Conservation (phyloP, 1,140 invertebrate species). For the Neuroterus valhalla region DNA sequence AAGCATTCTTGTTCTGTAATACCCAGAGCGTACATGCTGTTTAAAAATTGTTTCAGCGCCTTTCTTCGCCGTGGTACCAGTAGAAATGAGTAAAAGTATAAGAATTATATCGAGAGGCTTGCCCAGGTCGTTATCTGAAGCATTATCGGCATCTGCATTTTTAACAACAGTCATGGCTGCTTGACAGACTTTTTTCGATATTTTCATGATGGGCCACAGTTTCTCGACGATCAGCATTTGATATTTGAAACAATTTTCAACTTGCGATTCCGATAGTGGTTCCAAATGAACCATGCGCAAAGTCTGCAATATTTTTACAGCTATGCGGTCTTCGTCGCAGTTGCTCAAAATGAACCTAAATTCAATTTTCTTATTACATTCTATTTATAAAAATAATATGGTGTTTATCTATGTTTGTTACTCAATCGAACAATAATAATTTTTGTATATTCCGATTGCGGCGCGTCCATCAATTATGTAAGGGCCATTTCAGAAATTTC, state of each 20-base stretch:
- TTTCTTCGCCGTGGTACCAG: conserved; percentile 58
- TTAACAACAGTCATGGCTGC: conserved; percentile 57
- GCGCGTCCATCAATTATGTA: no score
- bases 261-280: conserved; percentile 57
- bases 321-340: conserved; percentile 48
- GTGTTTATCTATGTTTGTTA: background rate
- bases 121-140: conserved; percentile 33
- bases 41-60: conserved; percentile 57
- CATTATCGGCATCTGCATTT: conserved; percentile 46
- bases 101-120: conserved; percentile 68
- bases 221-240: conserved; percentile 61
- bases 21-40: conserved; percentile 64
- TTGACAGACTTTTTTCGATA: conserved; percentile 59
- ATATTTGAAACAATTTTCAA: conserved; percentile 62
- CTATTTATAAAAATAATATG: conserved; percentile 1
- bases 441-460: no score
- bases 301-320: conserved; percentile 60
- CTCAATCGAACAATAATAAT: no score
- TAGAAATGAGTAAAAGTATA: conserved; percentile 56
- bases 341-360: conserved; percentile 64
- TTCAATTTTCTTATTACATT: conserved; percentile 35
- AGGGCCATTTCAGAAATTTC: no score
- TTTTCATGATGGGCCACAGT: conserved; percentile 61
- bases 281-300: conserved; percentile 64
- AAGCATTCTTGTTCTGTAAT: conserved; percentile 62